These are phyloP conservation scores for Apodemus speciosus DNA, from an alignment of 2,113 vertebrate genomes.

Conservation along the genomic window DNA sequence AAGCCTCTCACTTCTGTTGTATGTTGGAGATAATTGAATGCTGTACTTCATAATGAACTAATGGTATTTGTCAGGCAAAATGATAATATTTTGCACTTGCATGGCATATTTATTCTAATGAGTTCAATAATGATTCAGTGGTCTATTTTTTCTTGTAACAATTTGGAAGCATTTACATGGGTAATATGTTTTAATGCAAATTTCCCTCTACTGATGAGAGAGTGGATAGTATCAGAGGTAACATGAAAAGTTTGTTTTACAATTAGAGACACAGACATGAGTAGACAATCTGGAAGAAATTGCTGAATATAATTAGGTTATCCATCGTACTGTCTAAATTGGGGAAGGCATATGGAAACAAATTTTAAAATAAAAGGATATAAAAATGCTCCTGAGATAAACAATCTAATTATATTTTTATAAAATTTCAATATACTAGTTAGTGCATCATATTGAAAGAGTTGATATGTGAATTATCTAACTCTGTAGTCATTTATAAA, in stretches of 20 bases:
- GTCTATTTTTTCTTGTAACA: slow-evolving; percentile 46
- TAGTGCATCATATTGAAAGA: neutral
- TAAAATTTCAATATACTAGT: neutral
- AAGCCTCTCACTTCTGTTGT: slow-evolving; percentile 56
- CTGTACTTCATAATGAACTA: slow-evolving; percentile 65
- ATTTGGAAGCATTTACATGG: slow-evolving; percentile 66
- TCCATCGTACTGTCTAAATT: neutral
- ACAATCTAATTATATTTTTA: neutral
- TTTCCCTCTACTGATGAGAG: slow-evolving; percentile 49
- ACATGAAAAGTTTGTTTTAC: slow-evolving; percentile 52
- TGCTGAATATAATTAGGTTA: slow-evolving; percentile 22
- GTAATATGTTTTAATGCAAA: slow-evolving; percentile 57
- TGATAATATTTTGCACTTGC: slow-evolving; percentile 67
- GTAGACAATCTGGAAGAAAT: neutral
- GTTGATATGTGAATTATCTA: neutral
- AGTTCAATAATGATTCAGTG: slow-evolving; percentile 61
- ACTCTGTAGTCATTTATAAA: neutral
- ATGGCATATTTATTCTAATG: slow-evolving; percentile 57
- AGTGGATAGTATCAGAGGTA: slow-evolving; percentile 50
- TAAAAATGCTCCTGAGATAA: neutral
- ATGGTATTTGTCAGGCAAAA: slow-evolving; percentile 64
- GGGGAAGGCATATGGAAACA: neutral
- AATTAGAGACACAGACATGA: slow-evolving; percentile 55
- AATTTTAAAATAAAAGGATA: neutral
- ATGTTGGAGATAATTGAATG: slow-evolving; percentile 67